A percentile compares a stretch with the other conserved stretches of the same genome.
Evolutionary conservation across 2,888 invertebrate genomes (phyloP).

Genomic region (Pollenia griseotomentosa): DNA sequence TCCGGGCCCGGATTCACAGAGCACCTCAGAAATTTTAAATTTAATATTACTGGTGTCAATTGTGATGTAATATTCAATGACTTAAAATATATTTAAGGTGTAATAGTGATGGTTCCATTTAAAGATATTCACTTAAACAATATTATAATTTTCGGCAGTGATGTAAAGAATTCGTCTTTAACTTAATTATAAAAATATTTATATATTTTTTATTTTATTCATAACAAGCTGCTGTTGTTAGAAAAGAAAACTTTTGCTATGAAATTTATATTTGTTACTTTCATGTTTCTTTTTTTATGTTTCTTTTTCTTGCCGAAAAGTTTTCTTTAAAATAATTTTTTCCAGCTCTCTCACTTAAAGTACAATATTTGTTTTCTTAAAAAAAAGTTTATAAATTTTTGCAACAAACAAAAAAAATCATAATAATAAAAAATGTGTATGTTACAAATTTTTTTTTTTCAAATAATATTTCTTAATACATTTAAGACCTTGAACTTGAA

Average conservation of each 20-base stretch:
- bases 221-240: slow-evolving; percentile 62
- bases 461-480: slow-evolving; percentile 42
- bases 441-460: slow-evolving; percentile 27
- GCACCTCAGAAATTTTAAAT: no score
- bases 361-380: neutral
- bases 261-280: slow-evolving; percentile 68
- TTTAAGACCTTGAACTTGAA: slow-evolving; percentile 54
- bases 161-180: neutral
- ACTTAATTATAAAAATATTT: neutral
- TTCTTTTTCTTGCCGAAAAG: slow-evolving; percentile 28
- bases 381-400: slow-evolving; percentile 4
- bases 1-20: no score
- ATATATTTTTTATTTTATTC: slow-evolving; percentile 37
- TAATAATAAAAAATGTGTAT: neutral
- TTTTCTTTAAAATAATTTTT: slow-evolving; percentile 41
- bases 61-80: no score
- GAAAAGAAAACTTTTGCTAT: slow-evolving; percentile 63
- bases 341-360: neutral
- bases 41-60: no score
- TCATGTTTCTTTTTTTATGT: slow-evolving; percentile 19
- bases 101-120: no score
- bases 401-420: neutral
- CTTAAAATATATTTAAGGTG: no score
- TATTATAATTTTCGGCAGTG: neutral
- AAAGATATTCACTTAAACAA: no score